A percentile compares a stretch with the other conserved stretches of the same genome.
These are phyloP conservation scores for Indri indri DNA, from an alignment of 2,113 vertebrate genomes.

Conservation along the genomic window DNA sequence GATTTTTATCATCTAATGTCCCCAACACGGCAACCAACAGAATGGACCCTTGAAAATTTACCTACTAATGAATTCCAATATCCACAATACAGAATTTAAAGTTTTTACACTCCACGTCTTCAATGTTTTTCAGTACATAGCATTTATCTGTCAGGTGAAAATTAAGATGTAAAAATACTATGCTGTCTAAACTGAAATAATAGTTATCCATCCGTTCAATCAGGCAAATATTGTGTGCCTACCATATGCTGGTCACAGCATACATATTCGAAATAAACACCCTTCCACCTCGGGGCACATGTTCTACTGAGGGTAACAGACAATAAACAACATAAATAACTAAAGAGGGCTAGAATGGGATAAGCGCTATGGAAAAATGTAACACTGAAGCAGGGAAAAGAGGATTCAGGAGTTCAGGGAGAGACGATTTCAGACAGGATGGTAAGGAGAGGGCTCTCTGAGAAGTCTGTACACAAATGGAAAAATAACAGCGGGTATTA, in stretches of 20 bases:
- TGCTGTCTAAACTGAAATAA: neutral
- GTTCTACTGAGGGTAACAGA: neutral
- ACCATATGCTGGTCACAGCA: neutral
- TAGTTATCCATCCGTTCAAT: neutral
- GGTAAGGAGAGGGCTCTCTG: neutral
- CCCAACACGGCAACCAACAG: neutral
- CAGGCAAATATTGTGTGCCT: neutral
- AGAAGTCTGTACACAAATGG: neutral
- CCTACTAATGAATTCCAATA: neutral
- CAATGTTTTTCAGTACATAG: neutral
- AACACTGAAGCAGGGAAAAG: neutral
- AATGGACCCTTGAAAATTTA: neutral
- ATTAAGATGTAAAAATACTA: neutral
- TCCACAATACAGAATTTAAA: neutral
- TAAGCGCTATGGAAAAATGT: neutral
- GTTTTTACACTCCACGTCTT: neutral
- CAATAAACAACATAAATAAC: neutral
- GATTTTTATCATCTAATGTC: neutral
- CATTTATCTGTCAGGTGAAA: neutral
- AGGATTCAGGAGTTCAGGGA: neutral
- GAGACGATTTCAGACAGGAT: neutral
- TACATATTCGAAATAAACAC: fast-evolving
- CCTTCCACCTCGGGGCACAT: neutral
- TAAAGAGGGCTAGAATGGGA: neutral
- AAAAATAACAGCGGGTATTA: neutral